phyloP scores from a whole-genome alignment of 2,888 invertebrate genomes.

The Halictus ligatus region DNA sequence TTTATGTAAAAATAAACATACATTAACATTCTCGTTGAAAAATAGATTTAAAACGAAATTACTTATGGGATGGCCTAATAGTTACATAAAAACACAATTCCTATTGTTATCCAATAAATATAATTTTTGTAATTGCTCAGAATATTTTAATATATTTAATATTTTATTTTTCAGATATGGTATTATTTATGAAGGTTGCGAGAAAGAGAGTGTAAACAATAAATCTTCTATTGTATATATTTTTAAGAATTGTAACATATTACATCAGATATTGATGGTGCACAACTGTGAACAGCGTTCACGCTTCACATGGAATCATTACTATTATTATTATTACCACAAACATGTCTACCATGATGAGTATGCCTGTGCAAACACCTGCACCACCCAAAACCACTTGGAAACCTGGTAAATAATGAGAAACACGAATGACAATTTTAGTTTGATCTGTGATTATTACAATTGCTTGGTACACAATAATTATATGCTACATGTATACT shows the following conservation, averaged over 20 bases:
- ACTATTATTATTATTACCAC: conserved; percentile 45
- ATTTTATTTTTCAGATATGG: conserved; percentile 89
- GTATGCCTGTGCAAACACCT: conserved; percentile 70
- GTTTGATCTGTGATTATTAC: conserved; percentile 20
- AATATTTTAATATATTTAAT: conserved; percentile 17
- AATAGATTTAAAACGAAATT: too few species aligned
- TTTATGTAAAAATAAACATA: too few species aligned
- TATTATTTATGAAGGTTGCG: conserved; percentile 96
- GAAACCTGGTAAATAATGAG: conserved; percentile 80
- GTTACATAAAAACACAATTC: background rate
- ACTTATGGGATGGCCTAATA: too few species aligned
- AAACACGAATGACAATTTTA: conserved; percentile 27
- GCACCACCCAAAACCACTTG: conserved; percentile 81
- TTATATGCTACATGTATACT: conserved; percentile 1
- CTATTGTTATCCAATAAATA: background rate
- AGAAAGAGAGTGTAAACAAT: conserved; percentile 87
- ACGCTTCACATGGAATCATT: conserved; percentile 52
- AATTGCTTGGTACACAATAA: conserved; percentile 6
- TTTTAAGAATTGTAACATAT: background rate
- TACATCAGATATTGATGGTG: conserved; percentile 15
- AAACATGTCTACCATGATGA: conserved; percentile 72
- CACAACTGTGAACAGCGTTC: conserved; percentile 47
- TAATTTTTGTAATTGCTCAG: conserved; percentile 57
- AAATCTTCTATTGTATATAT: background rate
- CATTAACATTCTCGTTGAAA: too few species aligned